phyloP scores from a whole-genome alignment of 2,888 invertebrate species.

The Cerceris ruficornis region DNA sequence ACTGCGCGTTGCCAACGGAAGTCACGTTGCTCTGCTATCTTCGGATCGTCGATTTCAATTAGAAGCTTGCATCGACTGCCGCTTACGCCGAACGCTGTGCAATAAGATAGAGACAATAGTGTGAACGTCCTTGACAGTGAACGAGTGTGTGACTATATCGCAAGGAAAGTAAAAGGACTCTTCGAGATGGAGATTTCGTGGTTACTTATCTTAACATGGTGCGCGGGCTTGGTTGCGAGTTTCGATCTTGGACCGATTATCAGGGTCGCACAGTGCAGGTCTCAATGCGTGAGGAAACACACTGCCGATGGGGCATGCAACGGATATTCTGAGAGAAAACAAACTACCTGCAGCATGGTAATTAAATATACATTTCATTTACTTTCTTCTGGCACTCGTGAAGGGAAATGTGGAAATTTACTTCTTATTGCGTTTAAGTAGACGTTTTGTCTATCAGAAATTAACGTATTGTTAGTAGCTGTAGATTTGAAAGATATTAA shows the following conservation, averaged over 20 bases:
- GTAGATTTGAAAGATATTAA: too few relatives aligned
- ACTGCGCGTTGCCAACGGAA: not conserved
- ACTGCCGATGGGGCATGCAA: slow-evolving; percentile 75
- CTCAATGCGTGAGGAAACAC: slow-evolving; percentile 75
- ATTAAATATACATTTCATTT: slow-evolving; percentile 11
- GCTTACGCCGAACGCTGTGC: too few relatives aligned
- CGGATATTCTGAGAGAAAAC: slow-evolving; percentile 72
- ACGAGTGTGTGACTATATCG: slow-evolving; percentile 6
- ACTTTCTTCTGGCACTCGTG: too few relatives aligned
- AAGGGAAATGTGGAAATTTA: too few relatives aligned
- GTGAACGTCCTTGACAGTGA: slow-evolving; percentile 11
- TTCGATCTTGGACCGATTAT: slow-evolving; percentile 78
- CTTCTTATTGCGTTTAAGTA: too few relatives aligned
- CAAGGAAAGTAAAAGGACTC: slow-evolving; percentile 4
- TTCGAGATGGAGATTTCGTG: slow-evolving; percentile 59
- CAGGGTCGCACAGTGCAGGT: slow-evolving; percentile 78
- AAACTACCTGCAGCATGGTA: slow-evolving; percentile 75
- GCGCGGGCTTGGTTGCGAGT: slow-evolving; percentile 64
- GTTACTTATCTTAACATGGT: slow-evolving; percentile 64
- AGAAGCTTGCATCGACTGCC: not conserved
- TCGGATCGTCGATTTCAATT: not conserved
- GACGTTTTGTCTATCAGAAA: too few relatives aligned
- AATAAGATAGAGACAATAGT: too few relatives aligned
- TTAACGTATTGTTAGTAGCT: too few relatives aligned
- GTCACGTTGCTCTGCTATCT: slow-evolving; percentile 11